Percentiles rank a stretch among this genome's conserved stretches.
Evolutionary conservation across 2,888 invertebrate genomes (phyloP).

Genomic region (Parascotia fuliginaria): DNA sequence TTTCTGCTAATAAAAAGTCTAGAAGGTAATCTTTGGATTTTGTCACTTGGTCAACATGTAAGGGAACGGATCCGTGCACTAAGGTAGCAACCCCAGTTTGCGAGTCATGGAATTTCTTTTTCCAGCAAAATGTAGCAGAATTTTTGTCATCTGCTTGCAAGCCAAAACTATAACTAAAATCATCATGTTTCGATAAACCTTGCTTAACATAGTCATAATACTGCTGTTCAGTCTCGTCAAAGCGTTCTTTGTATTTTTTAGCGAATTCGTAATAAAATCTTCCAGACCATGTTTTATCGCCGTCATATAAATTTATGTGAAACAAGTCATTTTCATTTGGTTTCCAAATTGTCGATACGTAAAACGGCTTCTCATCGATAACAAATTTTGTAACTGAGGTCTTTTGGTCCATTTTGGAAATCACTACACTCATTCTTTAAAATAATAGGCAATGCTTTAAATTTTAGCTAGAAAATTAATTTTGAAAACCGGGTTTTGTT

Average conservation of each 20-base stretch:
- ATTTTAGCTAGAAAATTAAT: too few relatives aligned
- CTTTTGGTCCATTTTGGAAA: conserved; percentile 11
- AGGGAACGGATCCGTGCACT: conserved; percentile 57
- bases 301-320: conserved; percentile 59
- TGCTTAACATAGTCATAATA: conserved; percentile 55
- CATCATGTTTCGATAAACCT: conserved; percentile 36
- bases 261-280: conserved; percentile 56
- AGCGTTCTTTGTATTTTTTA: conserved; percentile 44
- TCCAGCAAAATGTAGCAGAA: conserved; percentile 62
- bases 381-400: conserved; percentile 52
- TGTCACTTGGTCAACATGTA: conserved; percentile 41
- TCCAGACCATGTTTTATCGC: conserved; percentile 62
- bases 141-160: conserved; percentile 26
- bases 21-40: conserved; percentile 55
- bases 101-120: conserved; percentile 51
- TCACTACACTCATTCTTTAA: too few relatives aligned
- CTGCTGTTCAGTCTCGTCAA: conserved; percentile 52
- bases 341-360: conserved; percentile 61
- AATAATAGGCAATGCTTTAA: too few relatives aligned
- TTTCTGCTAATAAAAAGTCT: conserved; percentile 62
- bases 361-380: conserved; percentile 47
- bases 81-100: conserved; percentile 34
- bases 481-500: too few relatives aligned
- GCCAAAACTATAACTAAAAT: conserved; percentile 51
- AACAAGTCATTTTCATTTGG: conserved; percentile 56